These are phyloP conservation scores for Cyrtorhinus lividipennis DNA, from an alignment of 1,140 invertebrate species.

Conservation along the genomic window DNA sequence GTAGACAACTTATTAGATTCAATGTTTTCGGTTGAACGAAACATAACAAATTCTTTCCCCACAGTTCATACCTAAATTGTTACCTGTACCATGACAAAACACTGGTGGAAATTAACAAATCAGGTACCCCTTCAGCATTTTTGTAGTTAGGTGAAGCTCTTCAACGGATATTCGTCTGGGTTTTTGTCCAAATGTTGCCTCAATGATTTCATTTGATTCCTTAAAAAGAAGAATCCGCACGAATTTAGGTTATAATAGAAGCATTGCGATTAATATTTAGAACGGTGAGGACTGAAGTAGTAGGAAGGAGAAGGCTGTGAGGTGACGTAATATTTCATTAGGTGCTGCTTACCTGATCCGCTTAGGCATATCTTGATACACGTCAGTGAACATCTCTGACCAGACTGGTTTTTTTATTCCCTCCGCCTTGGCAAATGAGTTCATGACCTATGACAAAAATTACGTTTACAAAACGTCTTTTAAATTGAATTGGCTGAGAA, in stretches of 20 bases:
- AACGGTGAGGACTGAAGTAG: too few species aligned
- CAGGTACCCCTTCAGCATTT: too few species aligned
- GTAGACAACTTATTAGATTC: neutral
- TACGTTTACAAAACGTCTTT: neutral
- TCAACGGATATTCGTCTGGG: neutral
- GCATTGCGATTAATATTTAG: too few species aligned
- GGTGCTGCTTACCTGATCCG: slow-evolving; percentile 43
- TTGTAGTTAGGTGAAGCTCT: neutral
- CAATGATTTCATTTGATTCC: neutral
- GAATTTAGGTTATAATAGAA: too few species aligned
- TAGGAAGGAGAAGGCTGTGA: too few species aligned
- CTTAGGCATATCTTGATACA: slow-evolving; percentile 71
- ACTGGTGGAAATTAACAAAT: too few species aligned
- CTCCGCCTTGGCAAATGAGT: slow-evolving; percentile 68
- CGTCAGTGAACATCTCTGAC: slow-evolving; percentile 80
- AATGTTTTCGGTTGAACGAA: neutral
- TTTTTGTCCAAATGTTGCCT: neutral
- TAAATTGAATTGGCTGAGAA: neutral
- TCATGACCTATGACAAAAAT: slow-evolving; percentile 52
- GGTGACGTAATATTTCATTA: too few species aligned
- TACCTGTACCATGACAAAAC: too few species aligned
- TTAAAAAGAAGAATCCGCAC: too few species aligned
- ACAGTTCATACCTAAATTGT: too few species aligned
- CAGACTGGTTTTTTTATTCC: slow-evolving; percentile 68
- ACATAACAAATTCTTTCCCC: too few species aligned